phyloP scores from a whole-genome alignment of 2,888 invertebrate genomes.

The Arge pagana region DNA sequence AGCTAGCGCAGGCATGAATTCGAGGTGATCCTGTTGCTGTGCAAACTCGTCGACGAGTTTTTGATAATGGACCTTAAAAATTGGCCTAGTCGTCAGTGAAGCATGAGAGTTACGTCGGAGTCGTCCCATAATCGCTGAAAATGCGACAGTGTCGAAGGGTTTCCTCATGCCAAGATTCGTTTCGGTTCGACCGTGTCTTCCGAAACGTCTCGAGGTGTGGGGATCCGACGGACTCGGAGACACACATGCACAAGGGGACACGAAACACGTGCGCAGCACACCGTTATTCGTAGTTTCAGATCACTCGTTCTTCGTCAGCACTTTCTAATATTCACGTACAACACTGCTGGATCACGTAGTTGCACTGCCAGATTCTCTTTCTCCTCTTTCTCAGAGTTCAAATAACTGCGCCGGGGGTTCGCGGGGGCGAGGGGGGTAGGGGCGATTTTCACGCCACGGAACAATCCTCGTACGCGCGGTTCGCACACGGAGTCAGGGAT shows the following conservation, averaged over 20 bases:
- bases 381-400: no score
- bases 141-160: slow-evolving; percentile 42
- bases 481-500: no score
- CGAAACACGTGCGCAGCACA: not conserved
- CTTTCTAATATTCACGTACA: no score
- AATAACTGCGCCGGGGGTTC: no score
- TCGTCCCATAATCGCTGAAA: slow-evolving; percentile 61
- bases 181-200: no score
- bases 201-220: not conserved
- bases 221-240: not conserved
- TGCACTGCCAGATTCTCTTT: no score
- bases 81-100: slow-evolving; percentile 56
- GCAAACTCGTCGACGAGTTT: slow-evolving; percentile 64
- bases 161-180: slow-evolving; percentile 56
- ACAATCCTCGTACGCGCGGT: no score
- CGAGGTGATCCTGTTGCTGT: slow-evolving; percentile 53
- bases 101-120: slow-evolving; percentile 54
- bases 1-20: slow-evolving; percentile 61
- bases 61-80: slow-evolving; percentile 64
- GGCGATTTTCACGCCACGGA: no score
- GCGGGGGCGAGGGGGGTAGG: no score
- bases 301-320: no score
- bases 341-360: no score
- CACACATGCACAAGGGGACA: not conserved
- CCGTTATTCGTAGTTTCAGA: no score